Evolutionary conservation across 2,888 invertebrate species (phyloP).

Genomic region (Nezara viridula): DNA sequence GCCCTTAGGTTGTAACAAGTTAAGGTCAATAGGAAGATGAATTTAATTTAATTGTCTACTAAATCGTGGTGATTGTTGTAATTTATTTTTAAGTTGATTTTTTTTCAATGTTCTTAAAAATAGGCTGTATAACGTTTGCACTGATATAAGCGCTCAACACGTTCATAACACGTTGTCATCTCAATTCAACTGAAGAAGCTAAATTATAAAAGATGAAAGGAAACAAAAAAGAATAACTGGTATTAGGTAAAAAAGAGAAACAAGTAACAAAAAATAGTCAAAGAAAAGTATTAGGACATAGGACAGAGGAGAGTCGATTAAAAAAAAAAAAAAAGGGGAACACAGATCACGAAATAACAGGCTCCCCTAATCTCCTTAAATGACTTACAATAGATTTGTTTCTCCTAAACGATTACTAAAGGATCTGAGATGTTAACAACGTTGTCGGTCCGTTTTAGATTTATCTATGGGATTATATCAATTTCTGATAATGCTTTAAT

Average conservation of each 20-base stretch:
- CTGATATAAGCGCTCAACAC: no score
- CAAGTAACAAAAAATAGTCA: not conserved
- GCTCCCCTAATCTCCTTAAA: not conserved
- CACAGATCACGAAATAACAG: not conserved
- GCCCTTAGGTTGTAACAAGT: no score
- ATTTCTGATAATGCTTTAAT: not conserved
- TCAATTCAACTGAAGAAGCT: not conserved
- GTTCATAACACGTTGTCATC: not conserved
- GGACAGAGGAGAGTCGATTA: not conserved
- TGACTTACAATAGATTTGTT: conserved; percentile 24
- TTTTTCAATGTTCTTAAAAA: no score
- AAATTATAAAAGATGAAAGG: not conserved
- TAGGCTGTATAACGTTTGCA: no score
- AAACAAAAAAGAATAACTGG: not conserved
- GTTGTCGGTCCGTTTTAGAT: not conserved
- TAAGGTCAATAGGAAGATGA: no score
- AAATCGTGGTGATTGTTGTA: no score
- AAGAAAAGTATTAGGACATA: conserved; percentile 9
- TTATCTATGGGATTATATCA: not conserved
- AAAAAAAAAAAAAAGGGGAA: not conserved
- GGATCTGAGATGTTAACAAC: not conserved
- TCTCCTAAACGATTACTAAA: not conserved
- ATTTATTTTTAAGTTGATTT: no score
- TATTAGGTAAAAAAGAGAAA: not conserved
- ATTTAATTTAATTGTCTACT: no score